Evolutionary conservation across 64 coral and sea anemone genomes (phyloP), one percentile per base, ranked within the genome.

Genomic region (Astreopora myriophthalma): DNA sequence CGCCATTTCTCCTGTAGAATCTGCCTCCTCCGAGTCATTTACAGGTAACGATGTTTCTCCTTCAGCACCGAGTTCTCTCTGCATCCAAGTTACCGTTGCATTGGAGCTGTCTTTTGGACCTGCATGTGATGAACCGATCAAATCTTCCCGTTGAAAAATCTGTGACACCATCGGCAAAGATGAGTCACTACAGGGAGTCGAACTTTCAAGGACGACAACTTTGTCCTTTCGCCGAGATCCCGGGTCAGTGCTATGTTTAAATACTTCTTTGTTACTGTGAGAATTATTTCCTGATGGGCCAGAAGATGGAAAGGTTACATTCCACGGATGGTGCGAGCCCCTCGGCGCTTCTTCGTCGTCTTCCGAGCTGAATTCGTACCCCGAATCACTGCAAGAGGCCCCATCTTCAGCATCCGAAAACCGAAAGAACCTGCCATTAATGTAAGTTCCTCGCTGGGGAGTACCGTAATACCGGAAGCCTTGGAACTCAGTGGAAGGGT

Each of bases 351-450:
- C 88, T 3, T 75, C 89, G 8, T 92, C 78, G 34, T 92, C 89
- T 1, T 85, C 89, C 0, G 66, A 85, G 34, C 89, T 85, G 31
- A 85, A 84, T 11, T 74, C 89, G 37, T 73, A 69, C 9, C 76
- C 80, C 33, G 48, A 74, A 75, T 73, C 66, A 85, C 80, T 81
- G 24, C 77, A 49, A 35, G 77, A 81, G 28, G 48, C 35, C 34
- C 28, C 14, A 20, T 28, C 76, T 32, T 80, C 76, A 2, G 22
- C 5, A 61, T 81, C 77, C 29, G 77, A n/a, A 61, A 34, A 3
- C 34, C 48, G 13, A 52, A 61, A 81, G 20, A 81, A 81, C 29
- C 77, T 60, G 49, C 51, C 77, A 49, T 81, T 81, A 28, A 81
- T 81, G 77, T 34, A 81, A 30, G 27, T 49, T 61, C 77, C 77